Percentiles rank a stretch among this genome's conserved stretches.
Conservation (phyloP, 2,797 vertebrate genomes). For the Prionace glauca region DNA sequence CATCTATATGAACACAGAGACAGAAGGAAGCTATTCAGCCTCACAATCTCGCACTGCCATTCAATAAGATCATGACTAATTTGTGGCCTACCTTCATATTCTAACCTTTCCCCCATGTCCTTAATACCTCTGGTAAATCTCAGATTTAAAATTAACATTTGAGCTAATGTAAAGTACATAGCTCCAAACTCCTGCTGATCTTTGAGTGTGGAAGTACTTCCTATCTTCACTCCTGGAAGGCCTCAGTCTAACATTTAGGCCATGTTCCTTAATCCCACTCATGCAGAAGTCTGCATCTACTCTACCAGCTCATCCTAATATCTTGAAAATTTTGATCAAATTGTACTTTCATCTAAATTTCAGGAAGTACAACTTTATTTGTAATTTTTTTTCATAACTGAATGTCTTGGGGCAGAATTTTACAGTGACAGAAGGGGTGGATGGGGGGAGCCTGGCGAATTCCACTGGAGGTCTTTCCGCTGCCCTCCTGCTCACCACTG, state of each 20-base stretch:
- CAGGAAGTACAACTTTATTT: neutral
- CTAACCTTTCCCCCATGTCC: neutral
- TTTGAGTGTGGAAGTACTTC: neutral
- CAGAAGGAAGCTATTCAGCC: neutral
- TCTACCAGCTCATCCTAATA: neutral
- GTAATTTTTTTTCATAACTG: neutral
- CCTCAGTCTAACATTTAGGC: neutral
- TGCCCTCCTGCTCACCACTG: too few relatives aligned
- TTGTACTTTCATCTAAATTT: neutral
- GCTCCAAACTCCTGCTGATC: neutral
- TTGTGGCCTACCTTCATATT: neutral
- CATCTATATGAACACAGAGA: neutral
- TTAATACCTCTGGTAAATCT: neutral
- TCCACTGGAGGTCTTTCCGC: too few relatives aligned
- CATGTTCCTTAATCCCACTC: neutral
- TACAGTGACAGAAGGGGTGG: too few relatives aligned
- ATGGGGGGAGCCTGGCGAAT: too few relatives aligned
- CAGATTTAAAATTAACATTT: neutral
- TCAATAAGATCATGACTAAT: neutral
- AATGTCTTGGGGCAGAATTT: too few relatives aligned
- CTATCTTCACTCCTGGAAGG: neutral
- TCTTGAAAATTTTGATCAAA: neutral
- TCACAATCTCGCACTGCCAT: neutral
- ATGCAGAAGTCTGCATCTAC: neutral
- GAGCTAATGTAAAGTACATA: neutral